Base-by-base conservation (phyloP, 2,888 invertebrate species). In the Spisula solida region DNA sequence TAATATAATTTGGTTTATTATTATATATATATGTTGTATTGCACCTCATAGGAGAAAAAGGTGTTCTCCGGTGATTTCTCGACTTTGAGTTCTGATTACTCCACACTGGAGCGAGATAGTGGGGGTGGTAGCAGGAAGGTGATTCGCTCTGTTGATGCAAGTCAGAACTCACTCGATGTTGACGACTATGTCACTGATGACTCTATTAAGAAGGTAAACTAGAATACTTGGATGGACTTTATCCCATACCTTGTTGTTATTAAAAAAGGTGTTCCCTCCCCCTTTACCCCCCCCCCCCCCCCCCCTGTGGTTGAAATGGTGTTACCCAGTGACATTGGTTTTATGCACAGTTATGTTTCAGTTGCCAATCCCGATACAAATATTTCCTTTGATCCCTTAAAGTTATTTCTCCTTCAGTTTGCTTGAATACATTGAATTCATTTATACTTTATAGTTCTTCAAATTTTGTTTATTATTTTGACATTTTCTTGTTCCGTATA, bases 161-260 rank as follows among this genome's bases (percentile, higher is more conserved):
- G 94, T 90, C 93, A 91, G 87, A 94, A 94, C 86, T 95, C 95
- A 48, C 92, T 95, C 47, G 94, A 95, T 88, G 94, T 93, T 89
- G 95, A 94, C 90, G 95, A 95, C 92, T 92, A 93, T 93, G 88
- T 94, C 91, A 92, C 92, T 83, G 95, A 95, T 87, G 92, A 94
- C 80, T 91, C 90, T 8, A 85, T 94, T 82, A 95, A 95, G 90
- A 95, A 95, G 95, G 95, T 95, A 95, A 94, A 31, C 0, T 31
- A 0, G 14, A 2, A 75, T 75, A 31, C 75, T 75, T 75, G 75
- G 75, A 31, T 75, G 18, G 25, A 66, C 2, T 25, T 66, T 25
- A 66, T 66, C 20, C 60, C 60, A 10, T 10, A 25, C 75, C 25
- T 75, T 75, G 29, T 75, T 34, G 34, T 75, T 34, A 41, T 41